Conservation (phyloP, 2,888 invertebrate species). For the Atherix ibis region DNA sequence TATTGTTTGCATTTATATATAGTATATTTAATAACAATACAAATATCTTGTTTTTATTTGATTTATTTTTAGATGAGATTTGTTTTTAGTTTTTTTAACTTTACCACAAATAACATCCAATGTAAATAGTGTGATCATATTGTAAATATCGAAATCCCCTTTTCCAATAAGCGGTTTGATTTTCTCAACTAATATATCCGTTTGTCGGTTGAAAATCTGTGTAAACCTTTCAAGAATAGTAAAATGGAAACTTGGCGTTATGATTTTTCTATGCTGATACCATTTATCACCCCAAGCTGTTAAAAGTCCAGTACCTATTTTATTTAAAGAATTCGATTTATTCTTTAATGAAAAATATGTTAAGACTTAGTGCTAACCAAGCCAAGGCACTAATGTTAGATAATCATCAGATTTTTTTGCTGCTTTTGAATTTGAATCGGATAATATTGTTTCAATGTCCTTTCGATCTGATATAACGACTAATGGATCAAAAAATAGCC, state of each 20-base stretch:
- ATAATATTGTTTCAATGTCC: conserved; percentile 6
- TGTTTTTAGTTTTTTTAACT: conserved; percentile 3
- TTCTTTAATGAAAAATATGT: no score
- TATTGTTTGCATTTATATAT: no score
- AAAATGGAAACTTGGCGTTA: conserved; percentile 32
- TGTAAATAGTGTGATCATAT: conserved; percentile 29
- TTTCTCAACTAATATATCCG: conserved; percentile 26
- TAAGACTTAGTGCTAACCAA: conserved; percentile 19
- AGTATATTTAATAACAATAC: no score
- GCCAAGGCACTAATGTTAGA: conserved; percentile 21
- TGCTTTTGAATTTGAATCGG: conserved; percentile 5
- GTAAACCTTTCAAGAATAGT: conserved; percentile 28
- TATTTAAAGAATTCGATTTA: no score
- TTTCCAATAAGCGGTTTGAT: conserved; percentile 9
- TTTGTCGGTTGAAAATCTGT: conserved; percentile 28
- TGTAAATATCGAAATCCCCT: conserved; percentile 27
- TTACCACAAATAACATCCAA: conserved; percentile 29
- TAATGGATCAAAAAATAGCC: not conserved
- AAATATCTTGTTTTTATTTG: no score
- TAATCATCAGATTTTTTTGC: conserved; percentile 23
- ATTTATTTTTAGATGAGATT: no score
- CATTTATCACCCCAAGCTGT: conserved; percentile 26
- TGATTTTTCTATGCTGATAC: conserved; percentile 28
- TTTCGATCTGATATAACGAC: conserved; percentile 1
- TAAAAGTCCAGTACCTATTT: conserved; percentile 4